Conservation (phyloP, 2,797 vertebrate genomes). For the Microtus agrestis region DNA sequence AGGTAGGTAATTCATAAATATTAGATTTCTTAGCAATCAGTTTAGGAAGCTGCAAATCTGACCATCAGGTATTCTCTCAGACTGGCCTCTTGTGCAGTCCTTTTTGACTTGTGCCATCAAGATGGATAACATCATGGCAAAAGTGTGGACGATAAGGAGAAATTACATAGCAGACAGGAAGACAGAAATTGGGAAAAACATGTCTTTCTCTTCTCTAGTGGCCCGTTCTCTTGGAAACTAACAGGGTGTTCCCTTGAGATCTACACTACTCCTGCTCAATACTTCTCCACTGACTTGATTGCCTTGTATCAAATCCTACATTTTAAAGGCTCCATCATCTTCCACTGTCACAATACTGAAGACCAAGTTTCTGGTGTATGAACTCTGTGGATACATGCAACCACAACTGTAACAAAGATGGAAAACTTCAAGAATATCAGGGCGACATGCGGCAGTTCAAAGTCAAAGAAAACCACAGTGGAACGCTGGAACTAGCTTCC, state of each 20-base stretch:
- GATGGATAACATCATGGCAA: too few relatives aligned
- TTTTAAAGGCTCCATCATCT: background rate
- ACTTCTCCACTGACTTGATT: background rate
- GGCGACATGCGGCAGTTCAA: background rate
- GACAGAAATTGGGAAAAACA: background rate
- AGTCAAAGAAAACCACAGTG: background rate
- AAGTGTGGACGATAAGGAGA: background rate
- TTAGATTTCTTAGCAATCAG: background rate
- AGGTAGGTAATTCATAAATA: background rate
- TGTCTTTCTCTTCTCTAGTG: background rate
- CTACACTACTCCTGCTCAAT: background rate
- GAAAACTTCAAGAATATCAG: background rate
- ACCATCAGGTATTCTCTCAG: background rate
- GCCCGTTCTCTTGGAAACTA: background rate
- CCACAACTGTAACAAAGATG: background rate
- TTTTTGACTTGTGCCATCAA: background rate
- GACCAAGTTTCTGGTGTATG: background rate
- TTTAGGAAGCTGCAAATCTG: background rate
- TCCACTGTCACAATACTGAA: background rate
- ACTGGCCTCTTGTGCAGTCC: background rate
- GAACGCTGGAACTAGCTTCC: background rate
- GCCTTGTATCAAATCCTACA: background rate
- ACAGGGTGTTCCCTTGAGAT: too few relatives aligned
- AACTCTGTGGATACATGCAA: background rate
- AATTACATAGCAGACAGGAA: background rate